Conservation (phyloP, 1,140 invertebrate genomes). For the Anoplolepis gracilipes region DNA sequence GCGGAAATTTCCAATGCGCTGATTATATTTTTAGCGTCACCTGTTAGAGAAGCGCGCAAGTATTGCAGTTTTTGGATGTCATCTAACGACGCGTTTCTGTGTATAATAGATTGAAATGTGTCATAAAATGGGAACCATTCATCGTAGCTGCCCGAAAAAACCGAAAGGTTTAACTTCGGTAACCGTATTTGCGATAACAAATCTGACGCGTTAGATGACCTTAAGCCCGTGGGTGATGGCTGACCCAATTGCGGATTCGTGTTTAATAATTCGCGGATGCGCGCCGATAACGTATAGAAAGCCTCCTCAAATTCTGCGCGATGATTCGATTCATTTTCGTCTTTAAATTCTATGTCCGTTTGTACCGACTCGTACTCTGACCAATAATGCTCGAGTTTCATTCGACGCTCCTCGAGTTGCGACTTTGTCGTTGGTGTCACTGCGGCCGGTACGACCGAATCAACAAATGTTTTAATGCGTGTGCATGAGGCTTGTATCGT, state of each 20-base stretch:
- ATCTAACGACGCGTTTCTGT: neutral
- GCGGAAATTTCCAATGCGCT: neutral
- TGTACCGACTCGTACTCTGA: neutral
- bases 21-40: neutral
- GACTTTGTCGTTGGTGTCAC: neutral
- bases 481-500: neutral
- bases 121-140: slow-evolving; percentile 6
- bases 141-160: neutral
- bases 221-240: neutral
- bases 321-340: neutral
- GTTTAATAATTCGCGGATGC: neutral
- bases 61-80: neutral
- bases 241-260: no score
- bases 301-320: neutral
- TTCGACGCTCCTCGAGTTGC: neutral
- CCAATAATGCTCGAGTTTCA: slow-evolving; percentile 2
- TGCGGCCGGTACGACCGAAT: neutral
- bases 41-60: neutral
- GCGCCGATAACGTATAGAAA: neutral
- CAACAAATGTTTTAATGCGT: neutral
- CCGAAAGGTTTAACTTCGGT: neutral
- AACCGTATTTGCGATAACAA: neutral
- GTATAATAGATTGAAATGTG: no score
- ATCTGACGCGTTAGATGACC: neutral
- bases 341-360: neutral